Percentiles rank a stretch among this genome's conserved stretches.
These are phyloP conservation scores for Salmo trutta DNA, from an alignment of 2,797 vertebrate species.

Conservation along the genomic window DNA sequence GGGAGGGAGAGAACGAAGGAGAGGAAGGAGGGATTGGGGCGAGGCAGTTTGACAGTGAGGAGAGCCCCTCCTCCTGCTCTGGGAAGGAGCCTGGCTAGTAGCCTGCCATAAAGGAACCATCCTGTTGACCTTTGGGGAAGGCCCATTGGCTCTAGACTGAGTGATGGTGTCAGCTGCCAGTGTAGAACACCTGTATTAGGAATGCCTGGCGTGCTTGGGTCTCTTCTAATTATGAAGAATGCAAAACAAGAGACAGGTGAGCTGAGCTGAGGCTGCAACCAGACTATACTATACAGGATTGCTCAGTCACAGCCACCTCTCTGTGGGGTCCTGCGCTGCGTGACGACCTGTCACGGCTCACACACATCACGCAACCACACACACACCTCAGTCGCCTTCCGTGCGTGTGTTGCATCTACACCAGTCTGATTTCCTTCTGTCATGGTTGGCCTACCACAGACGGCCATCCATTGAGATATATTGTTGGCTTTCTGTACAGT, in stretches of 20 bases:
- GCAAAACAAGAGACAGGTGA: constrained; percentile 71
- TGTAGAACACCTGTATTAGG: constrained; percentile 39
- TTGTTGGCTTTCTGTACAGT: constrained; percentile 4
- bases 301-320: constrained; percentile 34
- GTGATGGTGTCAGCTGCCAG: constrained; percentile 25
- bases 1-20: constrained; percentile 42
- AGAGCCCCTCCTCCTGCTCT: not conserved
- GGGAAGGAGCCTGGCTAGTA: not conserved
- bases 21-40: not conserved
- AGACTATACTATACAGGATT: constrained; percentile 11
- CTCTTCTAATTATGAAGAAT: constrained; percentile 74
- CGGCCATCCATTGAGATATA: constrained; percentile 11
- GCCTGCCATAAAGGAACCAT: not conserved
- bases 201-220: constrained; percentile 53
- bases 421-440: not conserved
- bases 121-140: not conserved
- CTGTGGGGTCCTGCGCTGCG: constrained; percentile 49
- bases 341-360: constrained; percentile 42
- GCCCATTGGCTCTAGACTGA: constrained; percentile 21
- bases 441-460: not conserved
- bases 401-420: constrained; percentile 8
- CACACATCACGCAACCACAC: constrained; percentile 5
- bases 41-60: not conserved
- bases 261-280: constrained; percentile 45
- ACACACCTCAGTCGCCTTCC: constrained; percentile 14